Conservation (phyloP, 2,113 vertebrate genomes). For the Notothenia rossii region DNA sequence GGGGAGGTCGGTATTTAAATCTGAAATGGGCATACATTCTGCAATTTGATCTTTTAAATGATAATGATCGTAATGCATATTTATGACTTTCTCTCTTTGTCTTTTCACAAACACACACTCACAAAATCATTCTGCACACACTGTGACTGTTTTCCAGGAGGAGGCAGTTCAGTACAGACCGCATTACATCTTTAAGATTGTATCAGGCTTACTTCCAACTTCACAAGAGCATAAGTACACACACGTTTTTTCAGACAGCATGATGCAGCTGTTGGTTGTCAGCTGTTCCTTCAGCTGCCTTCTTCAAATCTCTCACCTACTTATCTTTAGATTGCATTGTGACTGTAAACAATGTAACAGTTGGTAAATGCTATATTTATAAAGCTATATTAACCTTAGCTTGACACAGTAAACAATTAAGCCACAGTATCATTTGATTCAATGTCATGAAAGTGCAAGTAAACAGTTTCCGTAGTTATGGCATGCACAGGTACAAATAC, state of each 20-base stretch:
- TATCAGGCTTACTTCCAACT: not conserved
- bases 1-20: constrained; percentile 1
- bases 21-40: not conserved
- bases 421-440: not conserved
- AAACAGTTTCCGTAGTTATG: not conserved
- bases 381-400: not conserved
- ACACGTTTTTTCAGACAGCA: not conserved
- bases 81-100: not conserved
- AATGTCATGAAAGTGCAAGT: not conserved
- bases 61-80: not conserved
- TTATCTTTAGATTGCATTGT: constrained; percentile 2
- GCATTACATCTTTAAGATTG: not conserved
- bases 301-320: not conserved
- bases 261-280: constrained; percentile 14
- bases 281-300: not conserved
- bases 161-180: not conserved
- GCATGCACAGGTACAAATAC: not conserved
- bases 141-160: not conserved
- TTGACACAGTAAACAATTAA: not conserved
- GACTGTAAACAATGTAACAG: not conserved
- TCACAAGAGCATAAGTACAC: not conserved
- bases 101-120: not conserved
- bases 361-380: not conserved
- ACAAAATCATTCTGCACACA: not conserved
- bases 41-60: constrained; percentile 12